Evolutionary conservation across 2,888 invertebrate genomes (phyloP), one percentile per base, ranked within the genome.

Genomic region (Beris chalybata): DNA sequence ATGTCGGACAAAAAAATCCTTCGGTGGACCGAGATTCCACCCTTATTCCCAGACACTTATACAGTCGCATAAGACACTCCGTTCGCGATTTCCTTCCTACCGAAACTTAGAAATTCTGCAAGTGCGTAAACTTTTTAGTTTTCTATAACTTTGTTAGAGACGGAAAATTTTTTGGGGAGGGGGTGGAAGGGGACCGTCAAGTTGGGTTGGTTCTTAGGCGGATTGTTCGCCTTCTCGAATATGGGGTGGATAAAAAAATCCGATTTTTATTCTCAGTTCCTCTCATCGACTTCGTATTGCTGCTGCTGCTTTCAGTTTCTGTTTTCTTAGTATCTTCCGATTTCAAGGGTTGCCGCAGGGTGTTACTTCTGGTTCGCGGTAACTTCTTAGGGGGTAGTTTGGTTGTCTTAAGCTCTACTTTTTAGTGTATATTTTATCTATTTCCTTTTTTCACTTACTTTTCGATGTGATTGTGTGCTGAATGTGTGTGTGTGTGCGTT

Each of bases 71-170:
- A 48, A 59, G 15, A 32, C 48, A 38, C 32, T 43, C 38, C 61
- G 50, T 57, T 50, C 66, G 55, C 66, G 54, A 43, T 22, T 61
- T 55, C 56, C 44, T 22, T 38, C 32, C 32, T 48, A 52, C 47
- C 47, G 53, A 69, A 69, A 69, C 67, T 69, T 69, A 69, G 67
- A 69, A 69, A 67, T 65, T 69, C 67, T 67, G 67, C 69, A 69
- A 69, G 69, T 69, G 69, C 69, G 69, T 69, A 69, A 61, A 69
- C 59, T 69, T 69, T 69, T 69, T 69, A 69, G 69, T 69, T 69
- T 69, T 67, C 67, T 67, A 67, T 69, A 69, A 69, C 67, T 69
- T 69, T 64, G 68, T 68, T 68, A 68, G 57, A 65, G 50, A 12
- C 52, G 56, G 52, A 61, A 55, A 11, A 30, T 66, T 66, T 63